These are phyloP conservation scores for Chaetops frenatus DNA, from an alignment of 2,113 vertebrate species.

Conservation along the genomic window DNA sequence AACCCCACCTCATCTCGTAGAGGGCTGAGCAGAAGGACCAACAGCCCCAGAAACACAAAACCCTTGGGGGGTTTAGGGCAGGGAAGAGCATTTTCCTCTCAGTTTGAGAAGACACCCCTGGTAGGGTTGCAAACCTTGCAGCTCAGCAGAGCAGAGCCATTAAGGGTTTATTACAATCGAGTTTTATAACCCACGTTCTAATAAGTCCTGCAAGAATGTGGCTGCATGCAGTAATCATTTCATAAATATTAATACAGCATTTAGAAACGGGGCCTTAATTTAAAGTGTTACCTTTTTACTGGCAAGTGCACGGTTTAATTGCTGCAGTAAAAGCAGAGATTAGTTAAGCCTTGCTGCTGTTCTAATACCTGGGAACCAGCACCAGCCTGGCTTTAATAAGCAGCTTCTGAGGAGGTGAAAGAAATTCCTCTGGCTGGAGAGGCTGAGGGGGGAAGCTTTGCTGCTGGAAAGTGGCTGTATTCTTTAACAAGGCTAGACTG, in stretches of 20 bases:
- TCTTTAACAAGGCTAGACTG: conserved; percentile 71
- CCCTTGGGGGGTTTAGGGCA: background rate
- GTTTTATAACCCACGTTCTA: conserved; percentile 26
- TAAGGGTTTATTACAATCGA: conserved; percentile 57
- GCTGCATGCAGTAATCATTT: conserved; percentile 64
- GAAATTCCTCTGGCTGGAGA: conserved; percentile 64
- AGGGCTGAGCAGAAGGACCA: background rate
- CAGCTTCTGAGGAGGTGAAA: conserved; percentile 37
- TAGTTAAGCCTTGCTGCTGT: conserved; percentile 67
- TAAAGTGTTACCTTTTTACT: conserved; percentile 72
- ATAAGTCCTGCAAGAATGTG: conserved; percentile 67
- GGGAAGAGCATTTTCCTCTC: background rate
- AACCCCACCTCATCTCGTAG: fast-evolving
- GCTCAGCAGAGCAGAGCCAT: conserved; percentile 36
- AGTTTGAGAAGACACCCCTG: background rate
- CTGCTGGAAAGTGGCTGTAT: conserved; percentile 53
- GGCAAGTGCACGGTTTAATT: conserved; percentile 70
- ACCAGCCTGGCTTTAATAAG: conserved; percentile 48
- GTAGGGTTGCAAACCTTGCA: background rate
- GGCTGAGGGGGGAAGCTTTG: conserved; percentile 31
- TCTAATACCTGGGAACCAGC: conserved; percentile 64
- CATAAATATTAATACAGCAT: conserved; percentile 70
- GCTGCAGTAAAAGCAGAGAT: conserved; percentile 67
- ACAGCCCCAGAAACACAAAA: background rate
- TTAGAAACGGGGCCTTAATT: conserved; percentile 61